These are phyloP conservation scores for Laothoe populi DNA, from an alignment of 2,888 invertebrate species.

Conservation along the genomic window DNA sequence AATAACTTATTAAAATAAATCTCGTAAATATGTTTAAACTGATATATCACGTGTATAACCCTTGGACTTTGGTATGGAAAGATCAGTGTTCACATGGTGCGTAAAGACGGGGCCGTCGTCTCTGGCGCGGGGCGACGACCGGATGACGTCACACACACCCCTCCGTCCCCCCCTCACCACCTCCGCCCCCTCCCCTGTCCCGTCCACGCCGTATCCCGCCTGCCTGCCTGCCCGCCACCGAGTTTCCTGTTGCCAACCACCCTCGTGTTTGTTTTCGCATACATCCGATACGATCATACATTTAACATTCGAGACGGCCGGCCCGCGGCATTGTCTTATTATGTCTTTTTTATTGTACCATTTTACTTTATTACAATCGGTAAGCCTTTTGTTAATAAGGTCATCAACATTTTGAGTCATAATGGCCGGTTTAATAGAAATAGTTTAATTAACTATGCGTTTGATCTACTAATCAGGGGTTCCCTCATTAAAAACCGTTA, in stretches of 20 bases:
- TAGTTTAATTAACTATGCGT: too few species aligned
- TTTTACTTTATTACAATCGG: neutral
- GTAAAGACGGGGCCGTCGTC: slow-evolving; percentile 5
- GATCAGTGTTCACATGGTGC: slow-evolving; percentile 6
- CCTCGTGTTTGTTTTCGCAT: slow-evolving; percentile 14
- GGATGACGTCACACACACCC: slow-evolving; percentile 16
- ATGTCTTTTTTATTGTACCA: neutral
- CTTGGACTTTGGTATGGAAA: neutral
- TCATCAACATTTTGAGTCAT: too few species aligned
- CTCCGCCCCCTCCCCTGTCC: neutral
- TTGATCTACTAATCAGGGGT: too few species aligned
- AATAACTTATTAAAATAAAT: too few species aligned
- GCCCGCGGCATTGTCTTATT: neutral
- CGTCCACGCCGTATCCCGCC: neutral
- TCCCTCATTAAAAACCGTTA: too few species aligned
- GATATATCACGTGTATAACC: neutral
- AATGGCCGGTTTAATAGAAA: neutral
- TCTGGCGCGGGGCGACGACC: slow-evolving; percentile 24
- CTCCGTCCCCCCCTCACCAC: neutral
- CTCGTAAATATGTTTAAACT: neutral
- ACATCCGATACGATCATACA: slow-evolving; percentile 6
- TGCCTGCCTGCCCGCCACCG: neutral
- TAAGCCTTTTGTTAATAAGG: neutral
- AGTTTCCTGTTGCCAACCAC: slow-evolving; percentile 28
- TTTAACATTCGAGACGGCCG: neutral